Conservation (phyloP, 1,140 invertebrate species). For the Drosophila lacteicornis region DNA sequence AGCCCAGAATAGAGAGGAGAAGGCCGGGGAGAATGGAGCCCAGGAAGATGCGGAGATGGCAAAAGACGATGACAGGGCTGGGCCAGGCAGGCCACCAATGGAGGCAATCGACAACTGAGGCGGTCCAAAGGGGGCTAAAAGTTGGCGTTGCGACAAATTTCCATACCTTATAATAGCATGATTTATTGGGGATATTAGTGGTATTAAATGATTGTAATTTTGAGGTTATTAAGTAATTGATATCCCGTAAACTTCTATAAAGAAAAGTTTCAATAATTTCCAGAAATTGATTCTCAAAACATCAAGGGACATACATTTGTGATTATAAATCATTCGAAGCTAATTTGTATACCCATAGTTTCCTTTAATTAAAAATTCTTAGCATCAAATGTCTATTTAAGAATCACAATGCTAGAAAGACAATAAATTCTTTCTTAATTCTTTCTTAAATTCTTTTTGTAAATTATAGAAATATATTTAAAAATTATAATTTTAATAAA, state of each 20-base stretch:
- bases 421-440: too few species aligned
- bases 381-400: too few species aligned
- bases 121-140: constrained; percentile 26
- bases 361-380: too few species aligned
- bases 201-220: not conserved
- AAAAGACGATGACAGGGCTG: constrained; percentile 39
- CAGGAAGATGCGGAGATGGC: constrained; percentile 11
- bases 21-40: not conserved
- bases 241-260: not conserved
- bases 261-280: too few species aligned
- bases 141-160: constrained; percentile 47
- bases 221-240: not conserved
- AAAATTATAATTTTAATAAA: too few species aligned
- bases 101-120: constrained; percentile 39
- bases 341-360: too few species aligned
- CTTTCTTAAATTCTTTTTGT: too few species aligned
- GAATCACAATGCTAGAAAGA: too few species aligned
- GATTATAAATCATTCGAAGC: too few species aligned
- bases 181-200: not conserved
- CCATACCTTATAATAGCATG: not conserved
- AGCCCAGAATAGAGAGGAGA: not conserved
- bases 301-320: too few species aligned
- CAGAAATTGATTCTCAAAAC: too few species aligned
- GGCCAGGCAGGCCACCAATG: constrained; percentile 42
- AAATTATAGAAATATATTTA: too few species aligned